Evolutionary conservation across 2,797 vertebrate species (phyloP), one percentile per base, ranked within the genome.

Genomic region (Paratrypauchen microcephalus): DNA sequence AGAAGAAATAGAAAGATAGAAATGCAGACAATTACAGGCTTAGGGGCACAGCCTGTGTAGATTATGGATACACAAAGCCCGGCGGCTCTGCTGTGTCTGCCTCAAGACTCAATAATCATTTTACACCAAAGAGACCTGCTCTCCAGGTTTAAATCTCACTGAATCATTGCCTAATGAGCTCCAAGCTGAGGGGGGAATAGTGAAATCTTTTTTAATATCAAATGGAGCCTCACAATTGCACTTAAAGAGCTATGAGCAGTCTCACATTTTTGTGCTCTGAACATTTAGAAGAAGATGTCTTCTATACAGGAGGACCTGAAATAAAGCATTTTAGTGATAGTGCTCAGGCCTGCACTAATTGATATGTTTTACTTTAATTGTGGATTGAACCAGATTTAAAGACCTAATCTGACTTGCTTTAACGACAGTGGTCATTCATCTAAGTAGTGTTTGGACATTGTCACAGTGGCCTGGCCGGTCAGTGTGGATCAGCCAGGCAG

Each of bases 151-250:
- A 48, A 61, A 65, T 71, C 75, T 77, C 9, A 36, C 76, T 69
- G 69, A 82, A 83, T 77, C 65, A 52, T 81, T 80, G 83, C 75
- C 75, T 84, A 88, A 89, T 84, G 83, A 87, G 82, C 76, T 81
- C 61, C 9, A 72, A 81, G 77, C 76, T 69, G 65, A 80, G 70
- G 55, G 69, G 72, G 57, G 76, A 77, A 50, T 82, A 60, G 68
- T 73, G 16, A 86, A 81, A 83, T 70, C 70, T 57, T 50, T 19
- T 72, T 76, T 73, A 61, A 72, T 79, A 78, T 78, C 74, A 60
- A 59, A 65, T 58, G 65, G 67, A 75, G 65, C 75, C 76, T 73
- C 5, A 57, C 73, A 87, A 78, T 83, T 74, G 61, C 82, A 76
- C 80, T 74, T 68, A 77, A 81, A 80, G 36, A 63, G 45, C 75